Base-by-base conservation (phyloP, 2,797 vertebrate species). In the Schizopygopsis malacanthus region DNA sequence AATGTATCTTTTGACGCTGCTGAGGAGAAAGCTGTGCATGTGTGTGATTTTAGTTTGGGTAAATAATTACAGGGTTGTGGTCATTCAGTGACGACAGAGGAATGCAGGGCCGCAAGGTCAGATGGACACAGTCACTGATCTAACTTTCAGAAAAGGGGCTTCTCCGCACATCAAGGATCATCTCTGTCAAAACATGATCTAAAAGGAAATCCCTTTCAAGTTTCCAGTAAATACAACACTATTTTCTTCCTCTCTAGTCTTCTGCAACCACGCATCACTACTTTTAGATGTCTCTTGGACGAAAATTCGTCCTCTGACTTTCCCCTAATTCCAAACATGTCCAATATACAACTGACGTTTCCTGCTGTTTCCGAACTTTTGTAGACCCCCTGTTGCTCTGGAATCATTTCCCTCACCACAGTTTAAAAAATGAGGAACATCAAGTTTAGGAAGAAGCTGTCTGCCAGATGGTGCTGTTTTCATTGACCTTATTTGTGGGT, bases 401-500 rank as follows among this genome's bases (percentile, higher is more conserved):
- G 71, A 67, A 85, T 13, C 86, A 88, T 72, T 37, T 81, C n/a
- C 71, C 76, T 41, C 37, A 88, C 43, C 87, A 13, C 41, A 37
- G 56, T 72, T 86, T 88, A 85, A 37, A 87, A 59, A 90, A 89
- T 84, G 88, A 89, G 87, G 91, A 65, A 90, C 90, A 67, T 77
- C 41, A 77, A 81, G 87, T 91, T 93, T 89, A 92, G 9, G 25
- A 88, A 84, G 87, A 89, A 92, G 90, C 61, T 86, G 87, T 69
- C 79, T 83, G 89, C 86, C 93, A 94, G 93, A 94, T 92, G 93
- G 88, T 79, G 85, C 59, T 13, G 71, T 79, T 87, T 92, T 90
- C 90, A 84, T 89, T 92, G 90, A 92, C 92, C 91, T 91, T 90
- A 90, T 92, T 93, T 91, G 84, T 56, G n/a, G 54, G 83, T 77